Conservation (phyloP, 2,113 vertebrate genomes). For the Collichthys lucidus region DNA sequence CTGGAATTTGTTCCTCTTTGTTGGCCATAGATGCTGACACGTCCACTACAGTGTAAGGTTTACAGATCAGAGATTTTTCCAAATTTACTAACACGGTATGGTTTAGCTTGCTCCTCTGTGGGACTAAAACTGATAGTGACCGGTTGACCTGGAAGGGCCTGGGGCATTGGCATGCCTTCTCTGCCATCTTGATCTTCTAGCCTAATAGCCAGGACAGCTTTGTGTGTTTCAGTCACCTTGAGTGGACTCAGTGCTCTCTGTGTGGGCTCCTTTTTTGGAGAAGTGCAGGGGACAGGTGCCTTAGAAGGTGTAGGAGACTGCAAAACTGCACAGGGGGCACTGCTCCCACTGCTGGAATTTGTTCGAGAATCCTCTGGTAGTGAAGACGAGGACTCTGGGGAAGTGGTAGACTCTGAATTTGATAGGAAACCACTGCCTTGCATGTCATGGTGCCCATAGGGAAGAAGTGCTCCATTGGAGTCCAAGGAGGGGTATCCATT, state of each 20-base stretch:
- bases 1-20: constrained; percentile 82
- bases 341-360: constrained; percentile 89
- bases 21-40: constrained; percentile 96
- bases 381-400: constrained; percentile 94
- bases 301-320: constrained; percentile 80
- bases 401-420: constrained; percentile 89
- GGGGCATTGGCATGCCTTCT: constrained; percentile 81
- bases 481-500: constrained; percentile 89
- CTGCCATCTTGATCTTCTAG: constrained; percentile 92
- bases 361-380: constrained; percentile 90
- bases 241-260: constrained; percentile 78
- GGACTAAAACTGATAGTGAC: constrained; percentile 92
- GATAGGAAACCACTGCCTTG: constrained; percentile 88
- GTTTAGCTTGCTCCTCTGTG: constrained; percentile 93
- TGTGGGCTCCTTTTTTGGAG: constrained; percentile 76
- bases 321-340: constrained; percentile 83
- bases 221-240: constrained; percentile 90
- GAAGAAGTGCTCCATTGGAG: constrained; percentile 84
- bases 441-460: constrained; percentile 85
- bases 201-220: constrained; percentile 92
- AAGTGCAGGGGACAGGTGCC: constrained; percentile 78
- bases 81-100: constrained; percentile 96
- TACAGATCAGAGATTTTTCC: constrained; percentile 93
- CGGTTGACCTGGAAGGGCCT: constrained; percentile 88
- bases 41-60: constrained; percentile 97